A percentile compares a stretch with the other conserved stretches of the same genome.
Evolutionary conservation across 1,140 invertebrate species (phyloP).

Genomic region (Rhagoletis zephyria): DNA sequence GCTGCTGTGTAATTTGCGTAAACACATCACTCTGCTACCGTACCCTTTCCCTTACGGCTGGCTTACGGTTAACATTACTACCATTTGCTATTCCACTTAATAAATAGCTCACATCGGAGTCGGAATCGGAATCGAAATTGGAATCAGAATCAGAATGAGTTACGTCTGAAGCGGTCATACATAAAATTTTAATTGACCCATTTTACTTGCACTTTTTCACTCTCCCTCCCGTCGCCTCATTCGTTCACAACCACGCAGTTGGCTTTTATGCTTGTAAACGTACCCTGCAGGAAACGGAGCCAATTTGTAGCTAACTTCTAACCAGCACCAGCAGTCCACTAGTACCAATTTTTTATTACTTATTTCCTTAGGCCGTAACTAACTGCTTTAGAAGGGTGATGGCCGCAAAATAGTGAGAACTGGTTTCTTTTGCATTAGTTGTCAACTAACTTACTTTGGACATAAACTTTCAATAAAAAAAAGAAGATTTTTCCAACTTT

Average conservation of each 20-base stretch:
- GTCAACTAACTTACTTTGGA: no score
- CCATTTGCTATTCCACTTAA: slow-evolving; percentile 35
- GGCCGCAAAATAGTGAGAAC: no score
- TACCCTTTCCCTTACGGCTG: not conserved
- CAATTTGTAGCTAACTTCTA: no score
- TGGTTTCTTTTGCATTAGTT: no score
- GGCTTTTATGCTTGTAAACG: not conserved
- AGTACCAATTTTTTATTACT: no score
- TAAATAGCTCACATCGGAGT: slow-evolving; percentile 31
- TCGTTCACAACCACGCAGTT: not conserved
- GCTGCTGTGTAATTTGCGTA: not conserved
- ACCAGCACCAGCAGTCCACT: no score
- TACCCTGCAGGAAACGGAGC: no score
- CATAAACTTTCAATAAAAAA: no score
- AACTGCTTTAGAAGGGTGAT: no score
- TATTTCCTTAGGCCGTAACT: no score
- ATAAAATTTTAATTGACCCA: slow-evolving; percentile 71
- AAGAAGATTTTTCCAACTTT: no score
- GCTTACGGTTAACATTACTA: not conserved
- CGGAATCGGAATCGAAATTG: not conserved
- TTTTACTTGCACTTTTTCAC: slow-evolving; percentile 54
- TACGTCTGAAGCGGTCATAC: slow-evolving; percentile 62
- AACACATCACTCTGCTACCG: not conserved
- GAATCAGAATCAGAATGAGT: slow-evolving; percentile 20
- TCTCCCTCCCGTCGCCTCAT: not conserved